Conservation (phyloP, 2,888 invertebrate genomes). For the Trichogramma dendrolimi region DNA sequence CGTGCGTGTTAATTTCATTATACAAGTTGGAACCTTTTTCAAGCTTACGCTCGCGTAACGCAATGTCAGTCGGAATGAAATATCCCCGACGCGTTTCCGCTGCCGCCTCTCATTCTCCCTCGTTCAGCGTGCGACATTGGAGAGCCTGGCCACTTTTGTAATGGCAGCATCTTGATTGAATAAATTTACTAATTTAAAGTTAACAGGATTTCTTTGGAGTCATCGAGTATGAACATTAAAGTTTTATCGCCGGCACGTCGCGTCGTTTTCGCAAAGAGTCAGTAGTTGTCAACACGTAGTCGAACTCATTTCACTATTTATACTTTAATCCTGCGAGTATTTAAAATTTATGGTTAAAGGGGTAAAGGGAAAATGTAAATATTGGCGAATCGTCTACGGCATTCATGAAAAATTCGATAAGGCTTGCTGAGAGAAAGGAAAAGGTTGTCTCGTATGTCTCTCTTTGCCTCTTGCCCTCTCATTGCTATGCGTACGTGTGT, state of each 20-base stretch:
- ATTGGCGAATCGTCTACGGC: constrained; percentile 2
- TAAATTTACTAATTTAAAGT: constrained; percentile 18
- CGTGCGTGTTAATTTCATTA: constrained; percentile 3
- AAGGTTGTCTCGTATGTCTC: neutral
- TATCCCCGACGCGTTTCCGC: no score
- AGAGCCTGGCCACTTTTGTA: neutral
- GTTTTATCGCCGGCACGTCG: no score
- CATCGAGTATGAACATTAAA: no score
- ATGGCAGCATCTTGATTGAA: neutral
- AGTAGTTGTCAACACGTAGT: neutral
- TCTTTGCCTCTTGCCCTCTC: neutral
- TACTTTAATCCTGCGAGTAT: constrained; percentile 7
- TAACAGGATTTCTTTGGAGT: neutral
- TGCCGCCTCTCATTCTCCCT: neutral
- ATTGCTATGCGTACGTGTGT: no score
- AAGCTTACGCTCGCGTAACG: no score
- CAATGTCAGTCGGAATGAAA: no score
- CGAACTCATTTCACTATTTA: constrained; percentile 20
- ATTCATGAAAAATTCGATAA: no score
- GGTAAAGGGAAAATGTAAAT: neutral
- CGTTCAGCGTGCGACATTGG: no score
- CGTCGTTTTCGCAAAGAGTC: no score
- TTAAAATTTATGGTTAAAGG: no score
- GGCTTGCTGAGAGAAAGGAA: no score
- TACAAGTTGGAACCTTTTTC: neutral